phyloP scores from a whole-genome alignment of 2,797 vertebrate species.

The Spinibarbus caldwelli region DNA sequence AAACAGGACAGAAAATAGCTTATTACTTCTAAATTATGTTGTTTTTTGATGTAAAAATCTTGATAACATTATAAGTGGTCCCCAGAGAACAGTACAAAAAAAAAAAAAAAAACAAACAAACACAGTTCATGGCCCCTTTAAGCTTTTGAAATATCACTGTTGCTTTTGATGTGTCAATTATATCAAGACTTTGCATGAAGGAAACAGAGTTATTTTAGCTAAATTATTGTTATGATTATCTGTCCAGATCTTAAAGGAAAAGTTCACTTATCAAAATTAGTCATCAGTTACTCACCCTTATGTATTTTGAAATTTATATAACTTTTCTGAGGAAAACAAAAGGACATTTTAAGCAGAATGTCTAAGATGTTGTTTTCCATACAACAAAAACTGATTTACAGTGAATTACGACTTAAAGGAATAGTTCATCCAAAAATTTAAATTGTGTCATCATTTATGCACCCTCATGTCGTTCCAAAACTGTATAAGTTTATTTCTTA shows the following conservation, averaged over 20 bases:
- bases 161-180: background rate
- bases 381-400: background rate
- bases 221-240: constrained; percentile 6
- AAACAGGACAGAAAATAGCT: too few species aligned
- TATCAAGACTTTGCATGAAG: constrained; percentile 1
- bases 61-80: too few species aligned
- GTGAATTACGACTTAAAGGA: background rate
- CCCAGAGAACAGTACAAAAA: too few species aligned
- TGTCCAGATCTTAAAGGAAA: constrained; percentile 14
- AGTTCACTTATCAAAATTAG: background rate
- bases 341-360: background rate
- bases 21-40: too few species aligned
- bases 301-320: background rate
- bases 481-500: too few species aligned
- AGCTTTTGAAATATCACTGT: constrained; percentile 4
- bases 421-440: too few species aligned
- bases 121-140: too few species aligned
- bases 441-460: too few species aligned
- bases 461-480: too few species aligned
- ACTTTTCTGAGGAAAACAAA: background rate
- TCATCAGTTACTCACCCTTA: background rate
- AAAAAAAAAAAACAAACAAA: too few species aligned
- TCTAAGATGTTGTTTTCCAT: background rate
- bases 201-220: background rate
- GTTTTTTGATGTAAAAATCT: too few species aligned